Base-by-base conservation (phyloP, 2,113 vertebrate genomes). In the Theristicus caerulescens region DNA sequence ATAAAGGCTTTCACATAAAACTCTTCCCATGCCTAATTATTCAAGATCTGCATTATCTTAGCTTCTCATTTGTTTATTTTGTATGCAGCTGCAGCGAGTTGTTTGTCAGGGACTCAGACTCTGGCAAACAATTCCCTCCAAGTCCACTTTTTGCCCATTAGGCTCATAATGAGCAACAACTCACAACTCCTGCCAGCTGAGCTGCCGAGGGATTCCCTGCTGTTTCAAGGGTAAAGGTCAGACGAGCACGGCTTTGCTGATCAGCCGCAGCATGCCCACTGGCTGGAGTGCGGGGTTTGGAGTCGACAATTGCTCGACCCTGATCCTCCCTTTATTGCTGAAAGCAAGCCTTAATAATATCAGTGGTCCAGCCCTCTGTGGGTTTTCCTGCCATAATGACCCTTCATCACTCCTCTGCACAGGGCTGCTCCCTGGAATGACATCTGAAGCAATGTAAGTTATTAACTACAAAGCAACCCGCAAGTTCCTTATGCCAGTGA, bases 1-100 rank as follows among this genome's bases (percentile, higher is more conserved):
- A 90, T 81, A 90, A 92, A 96, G 34, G 55, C 88, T 91, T 95
- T 94, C 86, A 58, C 34, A 80, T 16, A 80, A 93, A 93, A 83
- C 38, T 91, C 77, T 77, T 87, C 83, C 83, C 58, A 66, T 89
- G 61, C 42, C 82, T 86, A 93, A 79, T 94, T 94, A 94, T 87
- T 80, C 88, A 73, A 82, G 49, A 91, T 80, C 62, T 89, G 51
- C 87, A 80, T 86, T 93, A 94, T 92, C 77, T 93, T 54, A 87
- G 62, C 66, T 54, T 82, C 83, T 87, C 54, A 25, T 62, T 92
- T 87, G 42, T 88, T 94, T 96, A 69, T 84, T 86, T 86, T 73
- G 34, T 38, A 77, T 89, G 88, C 94, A 96, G 86, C 93, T 96
- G 70, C 72, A 84, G 54, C 4, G 8, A 52, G 32, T 19, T 77